Percentiles rank a stretch among this genome's conserved stretches.
Conservation (phyloP, 2,888 invertebrate genomes). For the Dryocosmus kuriphilus region DNA sequence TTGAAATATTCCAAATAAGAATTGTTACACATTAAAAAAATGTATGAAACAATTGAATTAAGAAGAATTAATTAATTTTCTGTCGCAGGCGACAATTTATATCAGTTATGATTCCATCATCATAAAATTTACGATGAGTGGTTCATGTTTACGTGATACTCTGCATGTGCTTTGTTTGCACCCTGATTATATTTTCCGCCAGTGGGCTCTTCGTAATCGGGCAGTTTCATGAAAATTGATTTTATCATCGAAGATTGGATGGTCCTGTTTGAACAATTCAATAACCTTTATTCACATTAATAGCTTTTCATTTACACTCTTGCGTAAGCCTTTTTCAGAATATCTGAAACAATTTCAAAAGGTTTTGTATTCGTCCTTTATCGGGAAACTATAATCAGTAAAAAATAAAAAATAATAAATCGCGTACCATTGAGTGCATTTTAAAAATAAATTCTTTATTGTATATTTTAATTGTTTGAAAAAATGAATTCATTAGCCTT, state of each 20-base stretch:
- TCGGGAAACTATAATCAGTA: not conserved
- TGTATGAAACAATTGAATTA: not conserved
- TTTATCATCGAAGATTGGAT: slow-evolving; percentile 23
- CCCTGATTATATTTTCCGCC: slow-evolving; percentile 27
- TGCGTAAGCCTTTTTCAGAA: not conserved
- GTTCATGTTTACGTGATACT: slow-evolving; percentile 1
- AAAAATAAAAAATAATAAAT: slow-evolving; percentile 8
- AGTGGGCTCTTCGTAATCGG: slow-evolving; percentile 9
- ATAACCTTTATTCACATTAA: slow-evolving; percentile 24
- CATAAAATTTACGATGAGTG: not conserved
- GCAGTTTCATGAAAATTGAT: slow-evolving; percentile 32
- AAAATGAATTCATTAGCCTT: too few relatives aligned
- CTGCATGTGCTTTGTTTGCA: slow-evolving; percentile 23
- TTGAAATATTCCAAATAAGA: not conserved
- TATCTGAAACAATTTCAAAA: not conserved
- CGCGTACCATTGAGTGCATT: too few relatives aligned
- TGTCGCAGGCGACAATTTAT: not conserved
- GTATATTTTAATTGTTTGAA: too few relatives aligned
- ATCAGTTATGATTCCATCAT: not conserved
- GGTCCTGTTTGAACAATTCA: slow-evolving; percentile 29
- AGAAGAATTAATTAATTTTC: not conserved
- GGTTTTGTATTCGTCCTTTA: not conserved
- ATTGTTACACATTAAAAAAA: not conserved
- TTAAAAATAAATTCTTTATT: too few relatives aligned
- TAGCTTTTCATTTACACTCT: slow-evolving; percentile 13